phyloP scores from a whole-genome alignment of 2,888 invertebrate species.

The Aspidiotus destructor region DNA sequence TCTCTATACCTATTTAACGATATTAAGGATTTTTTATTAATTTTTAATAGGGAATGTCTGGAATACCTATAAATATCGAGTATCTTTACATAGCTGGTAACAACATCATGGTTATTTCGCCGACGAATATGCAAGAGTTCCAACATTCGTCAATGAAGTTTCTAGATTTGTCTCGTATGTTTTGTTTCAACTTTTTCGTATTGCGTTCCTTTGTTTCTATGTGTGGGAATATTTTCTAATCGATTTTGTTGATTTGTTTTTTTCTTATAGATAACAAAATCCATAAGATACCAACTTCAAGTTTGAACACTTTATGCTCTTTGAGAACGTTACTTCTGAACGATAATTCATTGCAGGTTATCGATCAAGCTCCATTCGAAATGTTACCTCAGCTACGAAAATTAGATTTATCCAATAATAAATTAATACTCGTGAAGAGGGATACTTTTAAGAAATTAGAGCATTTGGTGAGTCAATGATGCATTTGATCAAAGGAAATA shows the following conservation, averaged over 20 bases:
- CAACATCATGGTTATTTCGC: conserved; percentile 57
- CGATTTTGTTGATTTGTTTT: neutral
- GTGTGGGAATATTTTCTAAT: no score
- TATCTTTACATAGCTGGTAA: conserved; percentile 62
- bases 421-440: conserved; percentile 57
- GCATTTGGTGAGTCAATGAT: conserved; percentile 33
- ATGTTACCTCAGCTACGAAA: conserved; percentile 61
- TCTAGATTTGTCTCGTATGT: conserved; percentile 57
- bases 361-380: conserved; percentile 59
- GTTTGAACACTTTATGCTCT: conserved; percentile 56
- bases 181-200: neutral
- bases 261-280: conserved; percentile 52
- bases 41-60: conserved; percentile 51
- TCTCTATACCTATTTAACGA: neutral
- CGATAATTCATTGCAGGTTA: conserved; percentile 58
- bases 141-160: conserved; percentile 62
- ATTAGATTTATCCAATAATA: conserved; percentile 64
- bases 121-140: conserved; percentile 55
- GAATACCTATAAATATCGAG: conserved; percentile 66
- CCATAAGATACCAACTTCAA: conserved; percentile 56
- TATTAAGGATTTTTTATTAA: neutral
- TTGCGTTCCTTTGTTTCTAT: neutral
- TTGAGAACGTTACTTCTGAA: conserved; percentile 60
- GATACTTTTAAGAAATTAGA: conserved; percentile 37
- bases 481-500: neutral